phyloP scores from a whole-genome alignment of 2,888 invertebrate genomes.

The Crepidodera aurea region DNA sequence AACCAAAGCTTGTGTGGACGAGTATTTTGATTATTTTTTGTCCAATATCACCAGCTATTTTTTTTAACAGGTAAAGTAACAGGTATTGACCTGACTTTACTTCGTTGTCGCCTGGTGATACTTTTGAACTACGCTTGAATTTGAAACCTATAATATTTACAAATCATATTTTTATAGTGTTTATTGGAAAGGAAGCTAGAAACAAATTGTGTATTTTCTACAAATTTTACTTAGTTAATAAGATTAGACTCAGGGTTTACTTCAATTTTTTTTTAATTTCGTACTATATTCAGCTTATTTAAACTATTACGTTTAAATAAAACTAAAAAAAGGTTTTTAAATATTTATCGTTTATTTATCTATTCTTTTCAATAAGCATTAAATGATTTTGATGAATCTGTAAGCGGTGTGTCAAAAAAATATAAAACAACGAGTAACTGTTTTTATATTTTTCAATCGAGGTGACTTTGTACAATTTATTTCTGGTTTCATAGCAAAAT shows the following conservation, averaged over 20 bases:
- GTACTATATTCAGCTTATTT: background rate
- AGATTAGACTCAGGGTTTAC: background rate
- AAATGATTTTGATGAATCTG: background rate
- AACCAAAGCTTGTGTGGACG: too few relatives aligned
- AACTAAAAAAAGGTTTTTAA: background rate
- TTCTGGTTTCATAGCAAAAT: too few relatives aligned
- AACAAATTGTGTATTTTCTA: background rate
- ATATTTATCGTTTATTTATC: background rate
- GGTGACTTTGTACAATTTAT: too few relatives aligned
- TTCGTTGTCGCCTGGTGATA: too few relatives aligned
- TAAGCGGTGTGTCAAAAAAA: background rate
- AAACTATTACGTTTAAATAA: background rate
- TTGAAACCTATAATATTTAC: background rate
- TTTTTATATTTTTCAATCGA: too few relatives aligned
- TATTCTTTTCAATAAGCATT: conserved; percentile 1
- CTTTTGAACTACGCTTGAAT: background rate
- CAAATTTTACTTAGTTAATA: background rate
- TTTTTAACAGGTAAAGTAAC: too few relatives aligned
- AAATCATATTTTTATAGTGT: conserved; percentile 2
- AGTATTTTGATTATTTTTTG: too few relatives aligned
- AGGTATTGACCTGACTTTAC: too few relatives aligned
- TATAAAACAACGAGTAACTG: too few relatives aligned
- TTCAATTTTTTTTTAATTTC: background rate
- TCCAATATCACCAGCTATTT: too few relatives aligned
- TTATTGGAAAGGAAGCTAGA: background rate